A percentile compares a stretch with the other conserved stretches of the same genome.
Conservation (phyloP, 1,140 invertebrate genomes). For the Cyclina sinensis region DNA sequence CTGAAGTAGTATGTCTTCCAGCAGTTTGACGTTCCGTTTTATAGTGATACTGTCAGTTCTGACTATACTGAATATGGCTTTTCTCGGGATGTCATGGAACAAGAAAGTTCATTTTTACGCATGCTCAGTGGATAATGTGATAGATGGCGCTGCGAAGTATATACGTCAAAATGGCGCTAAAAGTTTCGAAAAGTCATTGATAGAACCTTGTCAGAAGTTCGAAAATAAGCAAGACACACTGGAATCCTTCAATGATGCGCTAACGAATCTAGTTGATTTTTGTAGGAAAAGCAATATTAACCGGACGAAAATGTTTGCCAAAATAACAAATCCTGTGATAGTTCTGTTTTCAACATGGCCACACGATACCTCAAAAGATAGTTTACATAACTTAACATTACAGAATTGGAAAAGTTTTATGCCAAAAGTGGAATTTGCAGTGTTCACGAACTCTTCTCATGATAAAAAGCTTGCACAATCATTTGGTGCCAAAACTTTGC, state of each 20-base stretch:
- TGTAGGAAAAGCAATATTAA: background rate
- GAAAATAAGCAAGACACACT: background rate
- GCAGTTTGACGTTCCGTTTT: constrained; percentile 46
- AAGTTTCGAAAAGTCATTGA: background rate
- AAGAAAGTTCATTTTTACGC: background rate
- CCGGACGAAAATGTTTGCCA: too few relatives aligned
- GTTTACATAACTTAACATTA: constrained; percentile 58
- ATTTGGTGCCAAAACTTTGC: constrained; percentile 46
- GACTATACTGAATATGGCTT: constrained; percentile 56
- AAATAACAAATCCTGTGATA: constrained; percentile 30
- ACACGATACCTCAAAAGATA: constrained; percentile 14
- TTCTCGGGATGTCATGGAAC: constrained; percentile 31
- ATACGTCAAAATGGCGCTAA: constrained; percentile 31
- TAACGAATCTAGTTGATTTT: background rate
- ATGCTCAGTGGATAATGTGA: constrained; percentile 52
- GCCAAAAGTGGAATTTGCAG: constrained; percentile 50
- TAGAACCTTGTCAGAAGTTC: constrained; percentile 28
- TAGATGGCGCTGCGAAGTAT: constrained; percentile 40
- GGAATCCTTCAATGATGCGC: background rate
- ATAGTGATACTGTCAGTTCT: constrained; percentile 39
- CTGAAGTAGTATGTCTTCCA: constrained; percentile 22
- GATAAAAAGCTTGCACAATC: constrained; percentile 16
- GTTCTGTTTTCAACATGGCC: constrained; percentile 61
- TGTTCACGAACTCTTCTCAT: constrained; percentile 60
- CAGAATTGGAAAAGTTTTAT: constrained; percentile 59